A percentile compares a stretch with the other conserved stretches of the same genome.
phyloP scores from a whole-genome alignment of 1,140 invertebrate species.

The Trachymyrmex septentrionalis region DNA sequence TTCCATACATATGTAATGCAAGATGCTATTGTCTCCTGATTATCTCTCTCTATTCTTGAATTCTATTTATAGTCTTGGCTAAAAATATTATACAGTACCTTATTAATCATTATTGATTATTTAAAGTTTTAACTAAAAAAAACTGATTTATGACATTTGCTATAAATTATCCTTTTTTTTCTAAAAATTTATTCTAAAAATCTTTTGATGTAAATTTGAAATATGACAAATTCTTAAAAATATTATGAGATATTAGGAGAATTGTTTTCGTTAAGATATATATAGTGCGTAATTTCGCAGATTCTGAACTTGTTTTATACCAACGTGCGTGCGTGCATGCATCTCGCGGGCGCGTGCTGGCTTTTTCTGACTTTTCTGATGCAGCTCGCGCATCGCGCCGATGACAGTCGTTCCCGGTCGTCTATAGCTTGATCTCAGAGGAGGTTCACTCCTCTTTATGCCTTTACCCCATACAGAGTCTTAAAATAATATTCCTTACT shows the following conservation, averaged over 20 bases:
- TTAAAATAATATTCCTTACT: conserved; percentile 85
- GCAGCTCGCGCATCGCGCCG: conserved; percentile 41
- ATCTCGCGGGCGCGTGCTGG: conserved; percentile 66
- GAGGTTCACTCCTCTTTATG: conserved; percentile 83
- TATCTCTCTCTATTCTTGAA: no score
- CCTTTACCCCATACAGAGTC: conserved; percentile 85
- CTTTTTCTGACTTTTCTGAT: conserved; percentile 70
- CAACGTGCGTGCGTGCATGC: not conserved
- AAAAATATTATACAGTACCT: no score
- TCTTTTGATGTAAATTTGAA: not conserved
- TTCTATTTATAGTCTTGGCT: no score
- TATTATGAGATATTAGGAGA: no score
- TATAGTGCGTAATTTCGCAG: not conserved
- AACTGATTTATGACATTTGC: no score
- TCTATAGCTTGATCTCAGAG: conserved; percentile 84
- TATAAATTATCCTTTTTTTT: no score
- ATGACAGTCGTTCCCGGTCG: conserved; percentile 66
- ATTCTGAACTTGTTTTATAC: not conserved
- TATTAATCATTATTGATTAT: no score
- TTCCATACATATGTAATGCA: not conserved
- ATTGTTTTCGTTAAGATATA: no score
- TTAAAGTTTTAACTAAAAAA: no score
- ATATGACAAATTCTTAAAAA: no score
- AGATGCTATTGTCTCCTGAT: not conserved
- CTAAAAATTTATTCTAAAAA: not conserved